Conservation (phyloP, 2,888 invertebrate species). For the Epistrophella euchroma region DNA sequence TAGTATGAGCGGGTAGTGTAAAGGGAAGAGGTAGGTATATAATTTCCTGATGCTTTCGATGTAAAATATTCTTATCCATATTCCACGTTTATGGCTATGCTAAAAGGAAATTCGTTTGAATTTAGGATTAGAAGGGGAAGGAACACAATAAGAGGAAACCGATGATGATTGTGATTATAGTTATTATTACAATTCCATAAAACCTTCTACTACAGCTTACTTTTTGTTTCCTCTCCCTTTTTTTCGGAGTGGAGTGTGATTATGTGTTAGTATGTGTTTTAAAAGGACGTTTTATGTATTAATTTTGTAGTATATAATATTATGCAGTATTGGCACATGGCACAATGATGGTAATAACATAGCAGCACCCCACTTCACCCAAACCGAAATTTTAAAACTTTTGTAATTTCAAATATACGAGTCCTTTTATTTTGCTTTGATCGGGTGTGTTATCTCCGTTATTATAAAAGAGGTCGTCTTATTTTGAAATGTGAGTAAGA, state of each 20-base stretch:
- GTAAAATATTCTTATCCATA: slow-evolving; percentile 69
- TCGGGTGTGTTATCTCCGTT: slow-evolving; percentile 67
- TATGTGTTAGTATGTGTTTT: slow-evolving; percentile 45
- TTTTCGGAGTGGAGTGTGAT: slow-evolving; percentile 15
- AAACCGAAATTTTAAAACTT: slow-evolving; percentile 68
- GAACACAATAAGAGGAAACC: slow-evolving; percentile 73
- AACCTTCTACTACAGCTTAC: slow-evolving; percentile 65
- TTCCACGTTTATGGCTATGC: slow-evolving; percentile 72
- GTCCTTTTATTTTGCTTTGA: slow-evolving; percentile 69
- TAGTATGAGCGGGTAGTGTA: neutral
- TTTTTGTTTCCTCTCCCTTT: slow-evolving; percentile 52
- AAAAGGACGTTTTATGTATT: slow-evolving; percentile 61
- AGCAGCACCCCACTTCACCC: slow-evolving; percentile 46
- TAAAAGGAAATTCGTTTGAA: slow-evolving; percentile 75
- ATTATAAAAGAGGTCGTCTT: slow-evolving; percentile 34
- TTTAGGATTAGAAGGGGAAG: slow-evolving; percentile 74
- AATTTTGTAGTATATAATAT: slow-evolving; percentile 38
- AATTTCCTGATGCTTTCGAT: slow-evolving; percentile 70
- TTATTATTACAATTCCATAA: slow-evolving; percentile 76
- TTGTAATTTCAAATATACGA: slow-evolving; percentile 66
- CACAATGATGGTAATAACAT: slow-evolving; percentile 35
- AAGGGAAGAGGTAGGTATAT: slow-evolving; percentile 27
- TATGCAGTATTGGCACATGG: slow-evolving; percentile 38
- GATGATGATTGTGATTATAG: slow-evolving; percentile 76
- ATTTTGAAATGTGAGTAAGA: slow-evolving; percentile 36